Evolutionary conservation across 2,797 vertebrate genomes (phyloP).

Genomic region (Acipenser transmontanus): DNA sequence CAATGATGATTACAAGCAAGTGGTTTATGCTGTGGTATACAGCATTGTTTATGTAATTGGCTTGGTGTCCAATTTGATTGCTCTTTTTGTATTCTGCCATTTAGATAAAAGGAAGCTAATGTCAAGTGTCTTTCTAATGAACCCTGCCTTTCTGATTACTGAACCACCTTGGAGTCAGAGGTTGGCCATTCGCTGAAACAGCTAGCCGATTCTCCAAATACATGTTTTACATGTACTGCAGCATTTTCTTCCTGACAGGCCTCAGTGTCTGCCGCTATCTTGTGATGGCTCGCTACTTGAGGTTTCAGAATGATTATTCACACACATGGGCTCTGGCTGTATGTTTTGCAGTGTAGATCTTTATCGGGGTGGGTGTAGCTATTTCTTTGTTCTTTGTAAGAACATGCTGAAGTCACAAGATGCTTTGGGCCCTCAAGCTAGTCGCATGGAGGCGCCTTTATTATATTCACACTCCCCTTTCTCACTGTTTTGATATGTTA

Average conservation of each 20-base stretch:
- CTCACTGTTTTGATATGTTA: conserved; percentile 24
- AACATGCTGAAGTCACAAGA: neutral
- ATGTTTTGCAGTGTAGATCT: conserved; percentile 29
- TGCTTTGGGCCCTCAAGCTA: conserved; percentile 20
- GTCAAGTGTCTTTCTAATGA: conserved; percentile 33
- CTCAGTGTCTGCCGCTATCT: conserved; percentile 33
- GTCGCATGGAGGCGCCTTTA: conserved; percentile 16
- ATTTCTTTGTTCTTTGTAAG: conserved; percentile 6
- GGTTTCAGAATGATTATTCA: conserved; percentile 18
- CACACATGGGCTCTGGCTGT: conserved; percentile 16
- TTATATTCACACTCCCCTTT: conserved; percentile 17
- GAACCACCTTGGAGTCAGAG: conserved; percentile 14
- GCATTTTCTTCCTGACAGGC: conserved; percentile 34
- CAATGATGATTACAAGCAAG: conserved; percentile 10
- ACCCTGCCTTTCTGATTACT: conserved; percentile 26
- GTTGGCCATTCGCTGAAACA: conserved; percentile 12
- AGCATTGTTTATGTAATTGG: conserved; percentile 32
- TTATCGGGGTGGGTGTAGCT: conserved; percentile 11
- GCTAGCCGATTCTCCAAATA: conserved; percentile 28
- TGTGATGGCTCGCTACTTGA: conserved; percentile 13
- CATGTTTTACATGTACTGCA: conserved; percentile 38
- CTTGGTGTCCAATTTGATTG: conserved; percentile 22
- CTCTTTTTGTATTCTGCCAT: conserved; percentile 32
- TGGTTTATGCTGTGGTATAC: conserved; percentile 21
- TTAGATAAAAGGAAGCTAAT: conserved; percentile 25